Evolutionary conservation across 1,140 invertebrate species (phyloP), one percentile per base, ranked within the genome.

Genomic region (Bombus confusus): DNA sequence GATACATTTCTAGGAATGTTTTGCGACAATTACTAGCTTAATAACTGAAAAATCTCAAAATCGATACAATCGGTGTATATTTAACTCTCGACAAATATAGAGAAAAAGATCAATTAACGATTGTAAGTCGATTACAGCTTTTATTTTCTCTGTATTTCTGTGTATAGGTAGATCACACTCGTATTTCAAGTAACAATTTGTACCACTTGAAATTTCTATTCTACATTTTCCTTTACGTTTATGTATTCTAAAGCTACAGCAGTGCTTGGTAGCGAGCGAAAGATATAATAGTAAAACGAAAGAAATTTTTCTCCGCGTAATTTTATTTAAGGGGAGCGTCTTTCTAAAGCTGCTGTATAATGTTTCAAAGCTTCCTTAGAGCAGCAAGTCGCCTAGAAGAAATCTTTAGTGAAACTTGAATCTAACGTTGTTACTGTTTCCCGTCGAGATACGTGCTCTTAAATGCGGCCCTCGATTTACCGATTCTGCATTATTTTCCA

Each of bases 241-340:
- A 28, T 13, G 18, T 69, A 69, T 37, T 18, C 1, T 22, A 22
- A 3, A 34, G 34, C 3, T 22, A 52, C 8, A 1, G 8, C 6
- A 52, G 18, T 52, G 47, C 47, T 22, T 22, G 31, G 13, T 59
- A 69, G 22, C 22, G 31, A 69, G 22, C 22, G 31, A 39, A 25
- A 39, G 1, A 39, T 10, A 34, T 12, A 34, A 69, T 41, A 25
- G 22, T 25, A n/a, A 64, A 34, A 25, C 5, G 62, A 9, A 15
- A 9, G 31, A 13, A 47, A 37, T 79, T 68, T 12, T 37, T 68
- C 6, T 34, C 6, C 25, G 22, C 41, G 34, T 12, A 79, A 69
- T 79, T 47, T 79, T 68, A 41, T 79, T 68, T 47, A 79, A 68
- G 31, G 6, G 41, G 6, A 79, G 18, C 41, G 8, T 79, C 39